A percentile compares a stretch with the other conserved stretches of the same genome.
phyloP scores from a whole-genome alignment of 2,113 vertebrate species.

The Pelodiscus sinensis region DNA sequence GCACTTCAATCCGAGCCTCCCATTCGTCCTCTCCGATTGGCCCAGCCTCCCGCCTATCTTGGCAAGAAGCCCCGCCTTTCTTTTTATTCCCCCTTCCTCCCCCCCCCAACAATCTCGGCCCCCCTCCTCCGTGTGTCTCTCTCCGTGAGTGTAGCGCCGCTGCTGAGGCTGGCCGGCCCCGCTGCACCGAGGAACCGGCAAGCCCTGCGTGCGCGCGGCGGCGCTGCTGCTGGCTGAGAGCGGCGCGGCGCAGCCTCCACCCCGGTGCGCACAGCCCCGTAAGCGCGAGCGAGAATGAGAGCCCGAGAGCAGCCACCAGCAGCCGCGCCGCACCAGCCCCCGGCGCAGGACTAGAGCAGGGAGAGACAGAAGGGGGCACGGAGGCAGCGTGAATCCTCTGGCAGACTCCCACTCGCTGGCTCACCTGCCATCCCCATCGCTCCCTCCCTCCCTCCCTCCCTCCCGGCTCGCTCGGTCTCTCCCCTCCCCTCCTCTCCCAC shows the following conservation, averaged over 20 bases:
- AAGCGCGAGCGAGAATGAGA: slow-evolving; percentile 70
- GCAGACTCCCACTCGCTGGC: slow-evolving; percentile 49
- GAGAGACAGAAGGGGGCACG: slow-evolving; percentile 52
- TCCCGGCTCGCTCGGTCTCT: slow-evolving; percentile 68
- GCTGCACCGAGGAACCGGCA: background rate
- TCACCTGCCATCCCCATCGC: slow-evolving; percentile 60
- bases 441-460: slow-evolving; percentile 68
- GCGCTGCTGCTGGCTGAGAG: slow-evolving; percentile 42
- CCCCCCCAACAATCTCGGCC: slow-evolving; percentile 44
- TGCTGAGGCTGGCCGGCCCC: background rate
- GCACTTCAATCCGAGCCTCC: background rate
- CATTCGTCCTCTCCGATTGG: slow-evolving; percentile 30
- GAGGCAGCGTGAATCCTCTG: slow-evolving; percentile 65
- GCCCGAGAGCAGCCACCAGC: slow-evolving; percentile 62
- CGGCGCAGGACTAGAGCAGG: slow-evolving; percentile 67
- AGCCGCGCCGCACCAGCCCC: slow-evolving; percentile 64
- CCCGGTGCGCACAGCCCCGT: background rate
- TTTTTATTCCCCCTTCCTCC: background rate
- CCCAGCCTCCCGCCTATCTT: background rate
- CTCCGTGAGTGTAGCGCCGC: background rate
- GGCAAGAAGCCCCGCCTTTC: background rate
- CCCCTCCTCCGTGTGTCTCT: background rate
- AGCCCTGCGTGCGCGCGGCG: slow-evolving; percentile 16
- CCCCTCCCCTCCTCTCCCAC: slow-evolving; percentile 58
- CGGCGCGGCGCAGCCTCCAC: slow-evolving; percentile 21